Conservation (phyloP, 2,797 vertebrate genomes). For the Neoniphon sammara region DNA sequence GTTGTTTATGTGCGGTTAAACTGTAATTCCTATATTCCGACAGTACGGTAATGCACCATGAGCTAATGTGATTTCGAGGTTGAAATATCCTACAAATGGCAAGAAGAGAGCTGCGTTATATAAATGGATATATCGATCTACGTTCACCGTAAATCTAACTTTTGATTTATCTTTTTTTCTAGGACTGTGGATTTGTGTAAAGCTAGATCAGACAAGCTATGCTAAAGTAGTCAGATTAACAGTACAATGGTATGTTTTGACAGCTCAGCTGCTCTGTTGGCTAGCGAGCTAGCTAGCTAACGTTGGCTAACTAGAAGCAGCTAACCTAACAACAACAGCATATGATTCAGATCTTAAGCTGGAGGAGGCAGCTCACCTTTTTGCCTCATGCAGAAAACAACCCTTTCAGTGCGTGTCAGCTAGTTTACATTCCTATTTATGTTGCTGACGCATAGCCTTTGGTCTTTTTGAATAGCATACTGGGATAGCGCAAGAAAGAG, state of each 20-base stretch:
- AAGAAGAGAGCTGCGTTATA: constrained; percentile 41
- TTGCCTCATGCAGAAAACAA: background rate
- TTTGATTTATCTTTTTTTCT: background rate
- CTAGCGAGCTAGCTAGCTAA: constrained; percentile 58
- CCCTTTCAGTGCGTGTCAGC: no score
- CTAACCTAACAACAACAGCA: constrained; percentile 39
- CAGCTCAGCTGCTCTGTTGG: constrained; percentile 58
- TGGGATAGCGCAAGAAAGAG: background rate
- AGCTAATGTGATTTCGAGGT: constrained; percentile 46
- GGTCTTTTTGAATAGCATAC: background rate
- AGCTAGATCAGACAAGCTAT: constrained; percentile 37
- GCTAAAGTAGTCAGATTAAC: background rate
- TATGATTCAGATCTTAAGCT: background rate
- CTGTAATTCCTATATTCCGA: background rate
- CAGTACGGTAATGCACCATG: constrained; percentile 47
- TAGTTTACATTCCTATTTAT: background rate
- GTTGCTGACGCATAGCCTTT: background rate
- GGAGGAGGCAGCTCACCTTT: background rate
- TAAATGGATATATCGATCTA: constrained; percentile 62
- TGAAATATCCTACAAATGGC: constrained; percentile 51
- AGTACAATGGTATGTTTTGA: constrained; percentile 53
- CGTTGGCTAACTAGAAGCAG: background rate
- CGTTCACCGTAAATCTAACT: constrained; percentile 58
- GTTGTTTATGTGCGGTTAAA: background rate
- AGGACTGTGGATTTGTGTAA: background rate